Evolutionary conservation across 2,888 invertebrate species (phyloP), one percentile per base, ranked within the genome.

Genomic region (Petrolisthes manimaculis): DNA sequence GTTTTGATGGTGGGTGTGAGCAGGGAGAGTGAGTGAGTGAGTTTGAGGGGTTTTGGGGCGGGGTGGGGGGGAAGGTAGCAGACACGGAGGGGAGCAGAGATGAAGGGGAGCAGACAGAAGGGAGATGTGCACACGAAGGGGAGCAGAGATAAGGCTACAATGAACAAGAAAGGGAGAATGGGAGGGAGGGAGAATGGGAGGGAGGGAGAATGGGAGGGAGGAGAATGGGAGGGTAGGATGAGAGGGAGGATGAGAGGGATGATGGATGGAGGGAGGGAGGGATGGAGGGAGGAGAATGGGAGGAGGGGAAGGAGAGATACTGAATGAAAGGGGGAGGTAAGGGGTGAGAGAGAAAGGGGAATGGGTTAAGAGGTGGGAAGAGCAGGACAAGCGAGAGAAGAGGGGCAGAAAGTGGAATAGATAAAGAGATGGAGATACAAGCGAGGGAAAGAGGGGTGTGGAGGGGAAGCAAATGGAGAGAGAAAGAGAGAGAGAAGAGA

Each of bases 101-200:
- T n/a, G n/a, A n/a, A n/a, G n/a, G n/a, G n/a, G n/a, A n/a, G n/a
- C n/a, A n/a, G n/a, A n/a, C n/a, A n/a, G n/a, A n/a, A n/a, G n/a
- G n/a, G n/a, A n/a, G n/a, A n/a, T n/a, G n/a, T n/a, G n/a, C n/a
- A n/a, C n/a, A n/a, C n/a, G n/a, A n/a, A n/a, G n/a, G n/a, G n/a
- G n/a, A n/a, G n/a, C n/a, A n/a, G n/a, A n/a, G n/a, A n/a, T n/a
- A n/a, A n/a, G n/a, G n/a, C n/a, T n/a, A n/a, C n/a, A n/a, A n/a
- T n/a, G n/a, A n/a, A n/a, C n/a, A n/a, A n/a, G n/a, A n/a, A n/a
- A n/a, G n/a, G 56, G 80, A 80, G 79, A 54, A 56, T 24, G 80
- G 56, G 80, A 56, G 54, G 24, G 80, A 80, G 80, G 56, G 54
- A 18, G 80, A 80, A 37, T 21, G 54, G 80, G 80, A 80, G 80